phyloP scores from a whole-genome alignment of 2,888 invertebrate species.

The Oxytorus armatus region DNA sequence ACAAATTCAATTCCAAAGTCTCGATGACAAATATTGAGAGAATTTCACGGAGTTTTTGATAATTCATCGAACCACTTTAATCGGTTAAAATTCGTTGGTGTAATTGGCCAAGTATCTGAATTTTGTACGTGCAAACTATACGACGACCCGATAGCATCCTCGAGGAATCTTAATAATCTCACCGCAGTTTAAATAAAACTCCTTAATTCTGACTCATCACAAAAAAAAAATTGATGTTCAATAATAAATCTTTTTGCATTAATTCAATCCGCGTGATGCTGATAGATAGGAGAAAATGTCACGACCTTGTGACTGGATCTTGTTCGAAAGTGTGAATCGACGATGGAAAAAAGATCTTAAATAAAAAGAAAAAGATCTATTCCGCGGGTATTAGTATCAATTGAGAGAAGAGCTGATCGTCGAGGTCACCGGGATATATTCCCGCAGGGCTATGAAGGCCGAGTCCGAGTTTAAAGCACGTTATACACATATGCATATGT shows the following conservation, averaged over 20 bases:
- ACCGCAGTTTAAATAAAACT: too few relatives aligned
- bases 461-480: slow-evolving; percentile 31
- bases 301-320: slow-evolving; percentile 43
- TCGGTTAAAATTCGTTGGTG: too few relatives aligned
- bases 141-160: too few relatives aligned
- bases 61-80: neutral
- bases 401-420: slow-evolving; percentile 59
- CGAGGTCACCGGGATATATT: slow-evolving; percentile 61
- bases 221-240: too few relatives aligned
- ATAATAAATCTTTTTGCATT: neutral
- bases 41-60: neutral
- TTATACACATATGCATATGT: slow-evolving; percentile 11
- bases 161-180: too few relatives aligned
- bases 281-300: slow-evolving; percentile 4
- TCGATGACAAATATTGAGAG: neutral
- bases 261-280: neutral
- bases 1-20: neutral
- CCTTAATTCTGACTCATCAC: too few relatives aligned
- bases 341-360: slow-evolving; percentile 11
- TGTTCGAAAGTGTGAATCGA: neutral
- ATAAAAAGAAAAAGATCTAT: slow-evolving; percentile 29
- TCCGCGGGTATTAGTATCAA: slow-evolving; percentile 60
- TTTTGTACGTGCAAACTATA: too few relatives aligned
- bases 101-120: too few relatives aligned
- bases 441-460: slow-evolving; percentile 61